Evolutionary conservation across 2,797 vertebrate species (phyloP).

Genomic region (Scolopax bukidnonensis): DNA sequence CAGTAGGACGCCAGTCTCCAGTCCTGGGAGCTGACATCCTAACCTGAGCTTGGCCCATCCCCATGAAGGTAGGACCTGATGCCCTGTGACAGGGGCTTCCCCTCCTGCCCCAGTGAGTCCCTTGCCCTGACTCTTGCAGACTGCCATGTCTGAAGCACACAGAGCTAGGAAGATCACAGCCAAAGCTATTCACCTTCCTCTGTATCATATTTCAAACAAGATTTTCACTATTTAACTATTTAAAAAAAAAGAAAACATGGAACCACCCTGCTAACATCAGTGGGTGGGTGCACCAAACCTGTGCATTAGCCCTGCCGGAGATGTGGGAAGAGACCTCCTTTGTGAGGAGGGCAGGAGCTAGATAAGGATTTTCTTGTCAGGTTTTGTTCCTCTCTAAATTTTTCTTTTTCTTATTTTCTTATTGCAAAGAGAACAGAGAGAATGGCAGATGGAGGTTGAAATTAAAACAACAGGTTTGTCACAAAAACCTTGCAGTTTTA

Average conservation of each 20-base stretch:
- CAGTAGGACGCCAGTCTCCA: background rate
- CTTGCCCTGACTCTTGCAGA: background rate
- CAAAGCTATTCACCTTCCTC: background rate
- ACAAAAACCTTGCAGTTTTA: background rate
- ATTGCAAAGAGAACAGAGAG: background rate
- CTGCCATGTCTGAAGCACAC: background rate
- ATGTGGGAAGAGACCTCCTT: background rate
- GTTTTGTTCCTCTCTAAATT: background rate
- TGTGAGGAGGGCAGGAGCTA: background rate
- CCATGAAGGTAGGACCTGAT: background rate
- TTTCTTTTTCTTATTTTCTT: too few species aligned
- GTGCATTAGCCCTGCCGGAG: background rate
- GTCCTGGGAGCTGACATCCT: background rate
- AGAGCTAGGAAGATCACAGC: background rate
- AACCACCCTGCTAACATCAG: fast-evolving
- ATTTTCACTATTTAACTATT: background rate
- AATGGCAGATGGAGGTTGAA: background rate
- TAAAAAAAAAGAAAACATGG: background rate
- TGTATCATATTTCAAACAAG: background rate
- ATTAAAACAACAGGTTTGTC: background rate
- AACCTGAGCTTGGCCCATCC: background rate
- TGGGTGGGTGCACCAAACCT: background rate
- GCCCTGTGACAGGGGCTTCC: background rate
- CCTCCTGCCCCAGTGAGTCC: fast-evolving
- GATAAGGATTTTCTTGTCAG: background rate